A percentile compares a stretch with the other conserved stretches of the same genome.
These are phyloP conservation scores for Neelides sp. DNA, from an alignment of 1,140 invertebrate species.

Conservation along the genomic window DNA sequence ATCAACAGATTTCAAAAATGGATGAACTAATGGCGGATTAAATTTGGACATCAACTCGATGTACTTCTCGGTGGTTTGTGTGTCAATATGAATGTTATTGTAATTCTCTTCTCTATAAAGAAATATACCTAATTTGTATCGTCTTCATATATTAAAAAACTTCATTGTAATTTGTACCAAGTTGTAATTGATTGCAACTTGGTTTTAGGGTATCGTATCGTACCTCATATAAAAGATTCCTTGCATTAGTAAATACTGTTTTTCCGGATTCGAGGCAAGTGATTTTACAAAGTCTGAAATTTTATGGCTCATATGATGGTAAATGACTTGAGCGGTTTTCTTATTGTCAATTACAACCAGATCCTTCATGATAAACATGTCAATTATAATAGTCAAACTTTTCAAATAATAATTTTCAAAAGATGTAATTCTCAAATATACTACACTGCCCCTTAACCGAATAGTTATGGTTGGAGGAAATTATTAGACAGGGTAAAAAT, in stretches of 20 bases:
- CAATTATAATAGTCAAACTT: no score
- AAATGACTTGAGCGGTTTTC: slow-evolving; percentile 33
- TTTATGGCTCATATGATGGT: slow-evolving; percentile 29
- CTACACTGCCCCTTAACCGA: no score
- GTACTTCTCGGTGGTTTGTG: slow-evolving; percentile 46
- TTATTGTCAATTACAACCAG: slow-evolving; percentile 40
- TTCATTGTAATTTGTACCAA: no score
- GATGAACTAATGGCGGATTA: slow-evolving; percentile 41
- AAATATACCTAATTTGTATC: background rate
- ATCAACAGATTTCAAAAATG: slow-evolving; percentile 37
- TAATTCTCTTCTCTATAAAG: slow-evolving; percentile 30
- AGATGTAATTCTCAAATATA: no score
- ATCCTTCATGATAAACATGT: slow-evolving; percentile 34
- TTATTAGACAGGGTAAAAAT: no score
- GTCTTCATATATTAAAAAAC: no score
- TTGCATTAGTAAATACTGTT: slow-evolving; percentile 48
- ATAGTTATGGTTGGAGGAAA: no score
- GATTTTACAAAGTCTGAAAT: slow-evolving; percentile 34
- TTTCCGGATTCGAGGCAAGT: slow-evolving; percentile 36
- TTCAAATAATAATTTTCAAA: no score
- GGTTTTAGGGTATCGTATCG: no score
- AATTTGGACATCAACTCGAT: slow-evolving; percentile 55
- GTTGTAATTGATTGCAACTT: no score
- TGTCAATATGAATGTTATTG: slow-evolving; percentile 37
- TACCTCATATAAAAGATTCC: slow-evolving; percentile 46